Percentiles rank a stretch among this genome's conserved stretches.
Conservation (phyloP, 2,888 invertebrate species). For the Andrena minutula region DNA sequence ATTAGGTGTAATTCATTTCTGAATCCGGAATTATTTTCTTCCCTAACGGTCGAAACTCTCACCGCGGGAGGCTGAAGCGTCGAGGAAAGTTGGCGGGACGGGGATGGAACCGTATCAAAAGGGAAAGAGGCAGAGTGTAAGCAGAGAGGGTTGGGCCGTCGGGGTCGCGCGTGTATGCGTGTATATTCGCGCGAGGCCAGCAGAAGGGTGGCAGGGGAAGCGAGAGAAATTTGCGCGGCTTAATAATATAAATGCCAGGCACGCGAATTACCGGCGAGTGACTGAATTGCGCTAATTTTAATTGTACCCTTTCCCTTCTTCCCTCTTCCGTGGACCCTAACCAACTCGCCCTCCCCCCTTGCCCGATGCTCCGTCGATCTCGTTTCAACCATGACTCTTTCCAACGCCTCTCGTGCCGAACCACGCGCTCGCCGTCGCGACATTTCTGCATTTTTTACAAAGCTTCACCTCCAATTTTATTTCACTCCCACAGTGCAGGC, state of each 20-base stretch:
- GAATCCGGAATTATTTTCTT: constrained; percentile 79
- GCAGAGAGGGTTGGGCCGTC: background rate
- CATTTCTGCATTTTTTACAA: constrained; percentile 59
- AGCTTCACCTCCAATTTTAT: constrained; percentile 45
- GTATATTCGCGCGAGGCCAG: constrained; percentile 22
- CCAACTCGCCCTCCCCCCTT: constrained; percentile 38
- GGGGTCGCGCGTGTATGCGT: constrained; percentile 19
- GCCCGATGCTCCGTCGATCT: constrained; percentile 42
- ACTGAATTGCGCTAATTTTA: constrained; percentile 84
- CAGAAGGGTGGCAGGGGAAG: constrained; percentile 33
- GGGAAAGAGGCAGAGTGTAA: constrained; percentile 46
- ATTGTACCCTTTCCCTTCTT: constrained; percentile 78
- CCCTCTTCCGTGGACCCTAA: constrained; percentile 33
- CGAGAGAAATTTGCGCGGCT: constrained; percentile 79
- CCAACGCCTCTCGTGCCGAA: constrained; percentile 8
- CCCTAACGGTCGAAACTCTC: constrained; percentile 55
- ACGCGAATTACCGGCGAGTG: constrained; percentile 80
- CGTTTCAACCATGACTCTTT: constrained; percentile 26
- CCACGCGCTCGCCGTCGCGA: constrained; percentile 23
- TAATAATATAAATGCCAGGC: constrained; percentile 83
- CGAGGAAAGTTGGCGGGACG: background rate
- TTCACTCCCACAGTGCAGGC: constrained; percentile 55
- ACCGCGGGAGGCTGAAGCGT: background rate
- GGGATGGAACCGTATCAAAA: constrained; percentile 50
- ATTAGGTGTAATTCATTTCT: constrained; percentile 80